Conservation (phyloP, 2,113 vertebrate genomes). For the Himantopus leucocephalus region DNA sequence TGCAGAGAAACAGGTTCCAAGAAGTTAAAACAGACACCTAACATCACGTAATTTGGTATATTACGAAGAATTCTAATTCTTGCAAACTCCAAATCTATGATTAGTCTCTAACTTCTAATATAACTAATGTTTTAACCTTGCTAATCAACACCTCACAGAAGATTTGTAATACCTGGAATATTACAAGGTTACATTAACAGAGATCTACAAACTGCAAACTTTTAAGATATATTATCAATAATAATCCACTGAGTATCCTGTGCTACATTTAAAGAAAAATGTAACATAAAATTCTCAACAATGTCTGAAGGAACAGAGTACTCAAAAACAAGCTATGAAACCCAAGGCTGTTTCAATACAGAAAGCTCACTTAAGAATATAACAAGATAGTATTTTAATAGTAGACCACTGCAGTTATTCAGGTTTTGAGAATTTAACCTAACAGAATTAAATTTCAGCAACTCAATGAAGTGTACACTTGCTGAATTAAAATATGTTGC, state of each 20-base stretch:
- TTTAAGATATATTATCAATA: not conserved
- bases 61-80: not conserved
- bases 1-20: not conserved
- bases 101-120: not conserved
- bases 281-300: not conserved
- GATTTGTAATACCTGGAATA: not conserved
- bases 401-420: not conserved
- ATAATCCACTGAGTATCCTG: not conserved
- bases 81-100: not conserved
- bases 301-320: not conserved
- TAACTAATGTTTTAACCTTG: not conserved
- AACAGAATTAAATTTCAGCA: not conserved
- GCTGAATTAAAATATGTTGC: not conserved
- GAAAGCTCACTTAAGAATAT: not conserved
- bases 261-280: not conserved
- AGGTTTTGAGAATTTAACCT: not conserved
- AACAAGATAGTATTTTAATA: not conserved
- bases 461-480: not conserved
- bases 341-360: not conserved
- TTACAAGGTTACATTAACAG: not conserved
- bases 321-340: not conserved
- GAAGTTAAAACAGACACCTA: not conserved
- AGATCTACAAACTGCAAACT: not conserved
- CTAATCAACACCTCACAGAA: not conserved
- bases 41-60: not conserved